Base-by-base conservation (phyloP, 2,797 vertebrate genomes). In the Sebastes hopkinsi region DNA sequence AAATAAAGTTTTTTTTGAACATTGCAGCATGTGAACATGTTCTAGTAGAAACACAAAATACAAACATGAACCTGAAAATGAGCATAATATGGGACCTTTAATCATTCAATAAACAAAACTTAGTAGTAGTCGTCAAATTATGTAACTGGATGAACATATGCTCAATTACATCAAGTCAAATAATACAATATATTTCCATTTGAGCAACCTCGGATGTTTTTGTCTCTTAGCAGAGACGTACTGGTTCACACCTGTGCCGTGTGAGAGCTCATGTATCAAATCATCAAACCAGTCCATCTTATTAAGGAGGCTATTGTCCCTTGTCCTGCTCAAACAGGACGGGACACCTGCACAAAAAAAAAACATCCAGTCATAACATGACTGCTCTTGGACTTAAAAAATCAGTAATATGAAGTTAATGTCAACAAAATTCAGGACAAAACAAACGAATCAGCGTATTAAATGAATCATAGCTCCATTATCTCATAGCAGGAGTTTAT, bases 301-400 rank as follows among this genome's bases (percentile, higher is more conserved):
- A 34, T 22, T 69, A 85, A 75, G 46, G 73, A 80, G 46, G 16
- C 75, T 32, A 69, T 85, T 91, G 89, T 90, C 69, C 75, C 30
- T 84, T 87, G 80, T n/a, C n/a, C n/a, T n/a, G n/a, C n/a, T n/a
- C n/a, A n/a, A n/a, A 88, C 71, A 81, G 71, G 70, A 62, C 27
- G 34, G 58, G 68, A 85, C 83, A 79, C 65, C 76, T 56, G 16
- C 36, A 32, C 32, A 23, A 32, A 78, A 78, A 79, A 81, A 55
- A 6, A 20, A 20, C 72, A 46, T 12, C 8, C 52, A 76, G 36
- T 68, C 38, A 86, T 34, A 3, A 50, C 13, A 38, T 38, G 13
- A 38, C 36, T 38, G 46, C 4, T 61, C 1, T 27, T 29, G 65
- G 25, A 61, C 34, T 22, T 22, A n/a, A 50, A 64, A 54, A 36